phyloP scores from a whole-genome alignment of 2,797 vertebrate genomes.

The Propithecus deckenii region DNA sequence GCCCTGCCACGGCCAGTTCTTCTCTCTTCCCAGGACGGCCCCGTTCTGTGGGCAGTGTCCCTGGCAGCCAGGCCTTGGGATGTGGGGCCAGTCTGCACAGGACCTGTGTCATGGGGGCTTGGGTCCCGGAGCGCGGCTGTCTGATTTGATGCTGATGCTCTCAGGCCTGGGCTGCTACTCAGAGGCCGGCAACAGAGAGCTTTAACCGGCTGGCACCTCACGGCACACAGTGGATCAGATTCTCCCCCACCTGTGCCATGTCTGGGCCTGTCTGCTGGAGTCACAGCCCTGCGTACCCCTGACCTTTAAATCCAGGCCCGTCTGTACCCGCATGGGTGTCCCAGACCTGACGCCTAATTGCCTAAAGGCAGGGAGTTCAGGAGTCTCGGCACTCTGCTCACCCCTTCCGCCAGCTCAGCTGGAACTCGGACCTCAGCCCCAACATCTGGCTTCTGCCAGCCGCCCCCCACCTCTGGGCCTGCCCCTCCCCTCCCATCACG shows the following conservation, averaged over 20 bases:
- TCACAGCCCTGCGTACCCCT: not conserved
- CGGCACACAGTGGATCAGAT: accelerated
- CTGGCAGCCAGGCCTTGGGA: not conserved
- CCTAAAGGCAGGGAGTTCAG: too few relatives aligned
- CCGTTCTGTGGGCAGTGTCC: too few relatives aligned
- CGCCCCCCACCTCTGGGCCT: not conserved
- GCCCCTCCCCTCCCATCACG: accelerated
- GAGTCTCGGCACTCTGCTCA: not conserved
- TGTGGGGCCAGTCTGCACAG: not conserved
- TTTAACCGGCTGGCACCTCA: accelerated
- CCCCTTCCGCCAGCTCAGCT: accelerated
- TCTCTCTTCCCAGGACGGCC: not conserved
- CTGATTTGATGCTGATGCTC: not conserved
- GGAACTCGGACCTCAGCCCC: not conserved
- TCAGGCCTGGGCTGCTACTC: not conserved
- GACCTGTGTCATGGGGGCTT: accelerated
- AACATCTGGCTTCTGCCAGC: not conserved
- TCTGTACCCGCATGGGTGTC: accelerated
- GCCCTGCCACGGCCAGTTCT: not conserved
- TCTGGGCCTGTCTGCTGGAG: not conserved
- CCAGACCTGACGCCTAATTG: not conserved
- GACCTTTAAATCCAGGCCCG: not conserved
- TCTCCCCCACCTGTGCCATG: not conserved
- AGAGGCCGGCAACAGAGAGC: accelerated
- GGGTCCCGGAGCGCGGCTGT: not conserved